phyloP scores from a whole-genome alignment of 2,888 invertebrate genomes.

The Leuctra nigra region DNA sequence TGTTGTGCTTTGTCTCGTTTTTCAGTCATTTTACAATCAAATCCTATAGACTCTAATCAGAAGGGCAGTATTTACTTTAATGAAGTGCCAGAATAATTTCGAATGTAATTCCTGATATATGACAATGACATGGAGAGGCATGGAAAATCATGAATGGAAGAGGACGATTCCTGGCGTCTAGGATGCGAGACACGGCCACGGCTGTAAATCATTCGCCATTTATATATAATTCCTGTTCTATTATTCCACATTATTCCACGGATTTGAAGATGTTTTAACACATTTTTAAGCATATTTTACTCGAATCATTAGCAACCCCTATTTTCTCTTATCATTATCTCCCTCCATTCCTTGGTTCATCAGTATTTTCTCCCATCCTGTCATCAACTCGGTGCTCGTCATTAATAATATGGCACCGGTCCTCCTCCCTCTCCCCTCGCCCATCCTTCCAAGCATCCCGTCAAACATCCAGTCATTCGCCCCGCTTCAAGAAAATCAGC shows the following conservation, averaged over 20 bases:
- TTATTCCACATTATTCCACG: background rate
- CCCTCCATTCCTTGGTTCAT: conserved; percentile 17
- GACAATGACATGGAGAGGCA: too few species aligned
- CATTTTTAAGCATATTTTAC: conserved; percentile 7
- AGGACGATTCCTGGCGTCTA: too few species aligned
- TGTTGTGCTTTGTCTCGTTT: too few species aligned
- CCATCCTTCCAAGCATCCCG: background rate
- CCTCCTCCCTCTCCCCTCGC: background rate
- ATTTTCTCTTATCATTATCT: conserved; percentile 20
- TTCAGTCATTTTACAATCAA: too few species aligned
- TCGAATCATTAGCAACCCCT: conserved; percentile 22
- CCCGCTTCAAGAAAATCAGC: conserved; percentile 5
- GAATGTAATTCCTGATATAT: too few species aligned
- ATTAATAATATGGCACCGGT: conserved; percentile 18
- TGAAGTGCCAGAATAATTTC: too few species aligned
- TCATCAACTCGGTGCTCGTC: conserved; percentile 17
- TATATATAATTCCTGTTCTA: conserved; percentile 19
- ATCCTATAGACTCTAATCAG: too few species aligned
- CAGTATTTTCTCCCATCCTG: conserved; percentile 18
- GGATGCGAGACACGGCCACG: too few species aligned
- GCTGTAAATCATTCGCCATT: too few species aligned
- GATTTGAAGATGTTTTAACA: conserved; percentile 1
- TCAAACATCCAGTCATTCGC: conserved; percentile 3
- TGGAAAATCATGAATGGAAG: too few species aligned
- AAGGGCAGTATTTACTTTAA: too few species aligned